Evolutionary conservation across 2,888 invertebrate species (phyloP).

Genomic region (Hypercompe scribonia): DNA sequence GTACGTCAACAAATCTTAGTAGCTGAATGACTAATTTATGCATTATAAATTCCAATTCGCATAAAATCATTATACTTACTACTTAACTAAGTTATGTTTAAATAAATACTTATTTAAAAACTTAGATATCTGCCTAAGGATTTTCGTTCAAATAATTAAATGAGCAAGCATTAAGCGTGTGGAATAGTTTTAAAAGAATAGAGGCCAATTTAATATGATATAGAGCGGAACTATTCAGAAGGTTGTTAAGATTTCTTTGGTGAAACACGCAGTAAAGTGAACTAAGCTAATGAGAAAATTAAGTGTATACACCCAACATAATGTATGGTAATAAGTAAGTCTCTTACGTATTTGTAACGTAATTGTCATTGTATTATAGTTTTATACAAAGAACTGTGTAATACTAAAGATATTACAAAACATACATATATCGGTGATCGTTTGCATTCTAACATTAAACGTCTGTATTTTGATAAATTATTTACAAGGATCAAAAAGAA

Average conservation of each 20-base stretch:
- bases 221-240: conserved; percentile 64
- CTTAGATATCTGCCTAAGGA: not conserved
- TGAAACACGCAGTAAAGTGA: conserved; percentile 47
- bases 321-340: conserved; percentile 9
- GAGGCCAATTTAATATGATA: conserved; percentile 40
- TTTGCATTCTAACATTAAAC: not conserved
- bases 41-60: not conserved
- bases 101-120: not conserved
- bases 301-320: not conserved
- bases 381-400: not conserved
- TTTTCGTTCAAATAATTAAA: not conserved
- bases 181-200: conserved; percentile 18
- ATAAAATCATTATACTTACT: not conserved
- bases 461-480: not conserved
- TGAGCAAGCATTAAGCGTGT: not conserved
- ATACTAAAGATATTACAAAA: not conserved
- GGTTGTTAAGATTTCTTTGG: conserved; percentile 60
- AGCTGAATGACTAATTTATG: not conserved
- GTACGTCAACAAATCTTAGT: not conserved
- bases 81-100: not conserved
- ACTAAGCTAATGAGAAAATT: conserved; percentile 27
- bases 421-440: not conserved
- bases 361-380: not conserved
- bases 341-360: not conserved
- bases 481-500: not conserved